A percentile compares a stretch with the other conserved stretches of the same genome.
phyloP scores from a whole-genome alignment of 2,113 vertebrate genomes.

The Barnardius zonarius region DNA sequence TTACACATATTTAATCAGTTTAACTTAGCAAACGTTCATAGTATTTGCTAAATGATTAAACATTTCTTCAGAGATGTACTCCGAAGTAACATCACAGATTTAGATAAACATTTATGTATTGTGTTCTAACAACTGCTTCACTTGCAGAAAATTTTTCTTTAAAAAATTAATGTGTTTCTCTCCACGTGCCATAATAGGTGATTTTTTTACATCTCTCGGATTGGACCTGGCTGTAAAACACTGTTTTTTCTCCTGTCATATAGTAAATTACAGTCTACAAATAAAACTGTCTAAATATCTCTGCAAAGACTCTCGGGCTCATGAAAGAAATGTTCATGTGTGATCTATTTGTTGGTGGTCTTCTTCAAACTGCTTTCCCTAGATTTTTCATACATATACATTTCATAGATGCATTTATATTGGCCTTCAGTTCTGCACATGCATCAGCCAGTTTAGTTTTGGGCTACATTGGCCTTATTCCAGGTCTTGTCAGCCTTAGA shows the following conservation, averaged over 20 bases:
- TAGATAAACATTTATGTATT: background rate
- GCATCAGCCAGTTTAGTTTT: background rate
- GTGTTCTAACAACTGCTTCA: background rate
- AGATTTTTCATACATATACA: background rate
- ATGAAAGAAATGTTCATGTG: background rate
- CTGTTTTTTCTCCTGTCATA: background rate
- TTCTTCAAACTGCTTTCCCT: slow-evolving; percentile 5
- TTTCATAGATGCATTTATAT: slow-evolving; percentile 32
- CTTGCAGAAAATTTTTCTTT: background rate
- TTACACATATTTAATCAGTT: background rate
- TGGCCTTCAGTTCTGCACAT: background rate
- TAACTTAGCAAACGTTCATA: background rate
- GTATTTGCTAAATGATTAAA: background rate
- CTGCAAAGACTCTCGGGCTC: background rate
- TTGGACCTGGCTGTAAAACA: background rate
- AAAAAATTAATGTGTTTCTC: background rate
- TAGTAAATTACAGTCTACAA: background rate
- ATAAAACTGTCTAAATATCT: background rate
- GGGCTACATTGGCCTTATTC: slow-evolving; percentile 38
- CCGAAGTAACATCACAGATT: background rate
- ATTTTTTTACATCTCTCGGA: background rate
- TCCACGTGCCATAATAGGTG: background rate
- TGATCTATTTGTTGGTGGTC: slow-evolving; percentile 40
- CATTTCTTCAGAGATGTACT: background rate
- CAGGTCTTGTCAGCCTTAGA: slow-evolving; percentile 4